A percentile compares a stretch with the other conserved stretches of the same genome.
Evolutionary conservation across 2,888 invertebrate species (phyloP).

Genomic region (Germaria angustata): DNA sequence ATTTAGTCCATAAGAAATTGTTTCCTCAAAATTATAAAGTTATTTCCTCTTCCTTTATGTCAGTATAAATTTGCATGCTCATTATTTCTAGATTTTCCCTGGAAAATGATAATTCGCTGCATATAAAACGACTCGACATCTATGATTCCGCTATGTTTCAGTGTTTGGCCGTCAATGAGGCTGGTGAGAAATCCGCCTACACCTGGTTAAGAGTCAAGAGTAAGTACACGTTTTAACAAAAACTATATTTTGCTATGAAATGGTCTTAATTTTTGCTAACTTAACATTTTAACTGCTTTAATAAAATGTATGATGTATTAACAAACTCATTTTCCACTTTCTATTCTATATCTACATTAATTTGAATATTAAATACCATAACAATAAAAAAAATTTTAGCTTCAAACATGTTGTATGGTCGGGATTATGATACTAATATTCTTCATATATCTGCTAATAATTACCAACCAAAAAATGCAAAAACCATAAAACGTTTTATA

Average conservation of each 20-base stretch:
- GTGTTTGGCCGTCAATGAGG: constrained; percentile 94
- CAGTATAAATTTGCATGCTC: background rate
- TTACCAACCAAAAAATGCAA: constrained; percentile 46
- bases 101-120: constrained; percentile 89
- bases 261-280: constrained; percentile 1
- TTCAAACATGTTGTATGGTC: constrained; percentile 40
- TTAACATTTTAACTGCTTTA: constrained; percentile 16
- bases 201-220: constrained; percentile 97
- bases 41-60: too few relatives aligned
- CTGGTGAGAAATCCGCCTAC: constrained; percentile 92
- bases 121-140: constrained; percentile 89
- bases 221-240: constrained; percentile 82
- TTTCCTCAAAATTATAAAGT: too few relatives aligned
- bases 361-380: constrained; percentile 11
- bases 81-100: constrained; percentile 84
- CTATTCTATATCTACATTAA: constrained; percentile 24
- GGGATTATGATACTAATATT: constrained; percentile 57
- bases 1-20: too few relatives aligned
- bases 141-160: constrained; percentile 97
- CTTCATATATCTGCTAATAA: constrained; percentile 58
- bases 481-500: constrained; percentile 56
- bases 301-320: constrained; percentile 30
- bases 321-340: constrained; percentile 22
- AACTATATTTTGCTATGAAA: background rate
- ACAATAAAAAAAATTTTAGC: constrained; percentile 38